Evolutionary conservation across 2,888 invertebrate genomes (phyloP).

Genomic region (Acleris cristana): DNA sequence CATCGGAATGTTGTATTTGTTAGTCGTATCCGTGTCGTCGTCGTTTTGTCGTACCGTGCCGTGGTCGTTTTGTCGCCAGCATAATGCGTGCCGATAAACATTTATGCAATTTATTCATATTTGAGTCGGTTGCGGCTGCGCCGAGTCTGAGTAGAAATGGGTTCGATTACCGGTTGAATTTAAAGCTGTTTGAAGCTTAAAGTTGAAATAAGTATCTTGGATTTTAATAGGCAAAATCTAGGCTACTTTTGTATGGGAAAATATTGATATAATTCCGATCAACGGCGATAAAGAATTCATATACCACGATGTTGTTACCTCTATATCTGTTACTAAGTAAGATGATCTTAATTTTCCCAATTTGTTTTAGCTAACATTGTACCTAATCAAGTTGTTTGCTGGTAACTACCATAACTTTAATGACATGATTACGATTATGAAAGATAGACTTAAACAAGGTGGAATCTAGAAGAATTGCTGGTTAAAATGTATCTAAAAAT

Average conservation of each 20-base stretch:
- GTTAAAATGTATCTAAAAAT: no score
- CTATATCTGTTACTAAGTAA: no score
- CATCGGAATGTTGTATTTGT: constrained; percentile 68
- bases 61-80: constrained; percentile 56
- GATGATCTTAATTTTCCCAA: no score
- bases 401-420: no score
- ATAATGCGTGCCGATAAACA: constrained; percentile 76
- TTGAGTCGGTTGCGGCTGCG: constrained; percentile 42
- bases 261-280: no score
- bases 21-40: constrained; percentile 49
- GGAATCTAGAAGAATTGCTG: no score
- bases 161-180: constrained; percentile 35
- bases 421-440: no score
- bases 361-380: no score
- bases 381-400: no score
- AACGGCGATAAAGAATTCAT: no score
- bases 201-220: background rate
- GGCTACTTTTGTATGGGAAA: background rate
- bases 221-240: background rate
- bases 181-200: background rate
- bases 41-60: constrained; percentile 52
- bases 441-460: no score
- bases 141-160: constrained; percentile 31
- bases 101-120: constrained; percentile 81
- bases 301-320: no score